Evolutionary conservation across 2,888 invertebrate genomes (phyloP).

Genomic region (Sphaerophoria rueppellii): DNA sequence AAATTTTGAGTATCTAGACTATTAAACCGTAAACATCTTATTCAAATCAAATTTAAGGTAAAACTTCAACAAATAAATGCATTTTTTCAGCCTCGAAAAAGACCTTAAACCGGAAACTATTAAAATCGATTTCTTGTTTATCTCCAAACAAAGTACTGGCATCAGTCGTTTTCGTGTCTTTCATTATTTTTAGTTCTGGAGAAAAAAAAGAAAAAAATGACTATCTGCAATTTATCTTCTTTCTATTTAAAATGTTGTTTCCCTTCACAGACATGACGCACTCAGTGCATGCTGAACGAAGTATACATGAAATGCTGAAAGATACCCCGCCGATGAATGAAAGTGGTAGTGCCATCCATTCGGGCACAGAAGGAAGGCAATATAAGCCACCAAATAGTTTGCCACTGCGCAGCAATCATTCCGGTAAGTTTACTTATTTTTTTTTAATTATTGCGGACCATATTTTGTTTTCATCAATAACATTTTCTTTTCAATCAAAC

Average conservation of each 20-base stretch:
- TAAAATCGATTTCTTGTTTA: slow-evolving; percentile 73
- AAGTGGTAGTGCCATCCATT: slow-evolving; percentile 88
- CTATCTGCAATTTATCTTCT: too few species aligned
- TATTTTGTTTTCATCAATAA: neutral
- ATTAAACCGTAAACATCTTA: slow-evolving; percentile 35
- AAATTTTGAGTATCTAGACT: slow-evolving; percentile 37
- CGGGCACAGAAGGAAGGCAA: slow-evolving; percentile 88
- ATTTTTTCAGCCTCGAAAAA: neutral
- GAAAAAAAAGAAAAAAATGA: neutral
- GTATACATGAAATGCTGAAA: slow-evolving; percentile 93
- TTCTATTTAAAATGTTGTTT: slow-evolving; percentile 41
- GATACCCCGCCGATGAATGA: slow-evolving; percentile 91
- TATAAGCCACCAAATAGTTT: slow-evolving; percentile 86
- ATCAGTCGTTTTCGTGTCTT: slow-evolving; percentile 30
- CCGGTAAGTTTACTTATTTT: slow-evolving; percentile 82
- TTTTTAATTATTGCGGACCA: slow-evolving; percentile 10
- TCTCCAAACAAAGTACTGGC: slow-evolving; percentile 58
- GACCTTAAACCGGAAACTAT: slow-evolving; percentile 50
- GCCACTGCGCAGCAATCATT: slow-evolving; percentile 88
- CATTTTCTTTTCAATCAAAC: neutral
- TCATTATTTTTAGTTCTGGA: slow-evolving; percentile 2
- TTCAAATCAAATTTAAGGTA: slow-evolving; percentile 52
- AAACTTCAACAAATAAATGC: neutral
- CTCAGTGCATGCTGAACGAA: slow-evolving; percentile 78
- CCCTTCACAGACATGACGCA: slow-evolving; percentile 76